Conservation (phyloP, 2,797 vertebrate species). For the Xenopus petersii region DNA sequence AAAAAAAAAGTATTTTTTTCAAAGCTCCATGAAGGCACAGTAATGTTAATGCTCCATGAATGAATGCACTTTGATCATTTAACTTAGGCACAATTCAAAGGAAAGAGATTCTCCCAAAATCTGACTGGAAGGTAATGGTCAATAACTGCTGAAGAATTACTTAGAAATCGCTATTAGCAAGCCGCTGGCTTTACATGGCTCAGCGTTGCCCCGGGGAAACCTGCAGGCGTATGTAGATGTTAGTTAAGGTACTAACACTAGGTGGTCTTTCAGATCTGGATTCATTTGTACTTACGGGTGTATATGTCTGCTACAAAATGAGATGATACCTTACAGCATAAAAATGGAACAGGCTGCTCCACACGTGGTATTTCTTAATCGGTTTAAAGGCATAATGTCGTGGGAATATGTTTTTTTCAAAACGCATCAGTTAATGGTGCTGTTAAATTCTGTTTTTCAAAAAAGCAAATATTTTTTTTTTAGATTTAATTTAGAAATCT, state of each 20-base stretch:
- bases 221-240: conserved; percentile 6
- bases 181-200: conserved; percentile 4
- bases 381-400: too few species aligned
- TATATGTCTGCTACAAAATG: too few species aligned
- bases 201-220: conserved; percentile 5
- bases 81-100: conserved; percentile 27
- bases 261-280: background rate
- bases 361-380: too few species aligned
- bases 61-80: conserved; percentile 40
- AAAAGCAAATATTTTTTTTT: too few species aligned
- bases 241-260: conserved; percentile 8
- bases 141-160: conserved; percentile 8
- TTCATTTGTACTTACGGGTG: background rate
- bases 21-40: too few species aligned
- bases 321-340: too few species aligned
- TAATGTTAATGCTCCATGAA: conserved; percentile 17
- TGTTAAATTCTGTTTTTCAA: too few species aligned
- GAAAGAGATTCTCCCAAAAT: conserved; percentile 18
- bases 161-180: conserved; percentile 20
- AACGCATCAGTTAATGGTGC: too few species aligned
- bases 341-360: too few species aligned
- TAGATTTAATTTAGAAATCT: too few species aligned
- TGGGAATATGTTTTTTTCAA: too few species aligned
- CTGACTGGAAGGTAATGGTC: conserved; percentile 17
- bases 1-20: background rate